phyloP scores from a whole-genome alignment of 2,113 vertebrate genomes.

The Eleginops maclovinus region DNA sequence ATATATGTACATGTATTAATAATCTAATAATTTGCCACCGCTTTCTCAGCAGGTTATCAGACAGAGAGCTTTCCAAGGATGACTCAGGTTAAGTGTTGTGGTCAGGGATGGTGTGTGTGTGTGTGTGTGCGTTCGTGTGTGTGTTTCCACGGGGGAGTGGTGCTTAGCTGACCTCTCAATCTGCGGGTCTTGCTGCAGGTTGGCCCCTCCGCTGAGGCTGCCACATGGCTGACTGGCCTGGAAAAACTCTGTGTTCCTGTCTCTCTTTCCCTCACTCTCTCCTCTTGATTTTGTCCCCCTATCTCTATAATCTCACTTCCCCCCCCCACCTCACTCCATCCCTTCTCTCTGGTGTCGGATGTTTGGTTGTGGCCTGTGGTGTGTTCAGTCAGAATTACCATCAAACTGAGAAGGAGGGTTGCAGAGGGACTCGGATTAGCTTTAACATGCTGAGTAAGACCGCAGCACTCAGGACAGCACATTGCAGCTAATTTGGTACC shows the following conservation, averaged over 20 bases:
- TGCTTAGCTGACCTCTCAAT: slow-evolving; percentile 38
- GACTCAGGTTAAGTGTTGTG: slow-evolving; percentile 41
- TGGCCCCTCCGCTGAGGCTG: slow-evolving; percentile 38
- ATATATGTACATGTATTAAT: neutral
- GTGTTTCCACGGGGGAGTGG: slow-evolving; percentile 36
- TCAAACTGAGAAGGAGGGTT: slow-evolving; percentile 58
- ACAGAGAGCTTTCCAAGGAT: slow-evolving; percentile 13
- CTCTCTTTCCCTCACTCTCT: neutral
- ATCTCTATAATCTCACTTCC: slow-evolving; percentile 39
- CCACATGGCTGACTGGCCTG: slow-evolving; percentile 51
- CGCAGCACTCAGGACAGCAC: slow-evolving; percentile 52
- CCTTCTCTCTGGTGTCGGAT: slow-evolving; percentile 37
- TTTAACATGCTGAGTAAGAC: slow-evolving; percentile 74
- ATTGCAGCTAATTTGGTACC: slow-evolving; percentile 69
- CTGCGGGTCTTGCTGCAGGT: slow-evolving; percentile 46
- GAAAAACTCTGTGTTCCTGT: slow-evolving; percentile 1
- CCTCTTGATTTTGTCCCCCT: neutral
- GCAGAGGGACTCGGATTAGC: slow-evolving; percentile 62
- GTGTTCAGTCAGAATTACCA: slow-evolving; percentile 68
- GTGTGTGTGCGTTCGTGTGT: slow-evolving; percentile 22
- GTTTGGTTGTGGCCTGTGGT: slow-evolving; percentile 69
- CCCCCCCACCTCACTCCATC: neutral
- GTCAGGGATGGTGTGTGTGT: slow-evolving; percentile 17
- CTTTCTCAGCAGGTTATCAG: slow-evolving; percentile 32
- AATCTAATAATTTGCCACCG: neutral